Evolutionary conservation across 1,140 invertebrate genomes (phyloP).

Genomic region (Conus betulinus): DNA sequence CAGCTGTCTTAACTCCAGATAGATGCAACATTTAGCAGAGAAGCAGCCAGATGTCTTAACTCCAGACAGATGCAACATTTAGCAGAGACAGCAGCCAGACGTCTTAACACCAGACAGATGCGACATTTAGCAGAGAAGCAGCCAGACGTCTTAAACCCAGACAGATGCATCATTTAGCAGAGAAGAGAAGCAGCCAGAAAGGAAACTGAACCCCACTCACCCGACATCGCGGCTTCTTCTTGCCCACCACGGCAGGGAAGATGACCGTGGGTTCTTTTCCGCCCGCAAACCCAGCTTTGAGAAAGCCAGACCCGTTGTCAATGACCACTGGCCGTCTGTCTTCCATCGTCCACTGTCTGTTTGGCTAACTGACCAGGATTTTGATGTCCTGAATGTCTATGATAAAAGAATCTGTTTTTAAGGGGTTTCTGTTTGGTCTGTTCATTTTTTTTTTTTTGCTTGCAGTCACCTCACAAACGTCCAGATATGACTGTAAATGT

Average conservation of each 20-base stretch:
- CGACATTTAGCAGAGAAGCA: too few relatives aligned
- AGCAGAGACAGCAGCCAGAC: too few relatives aligned
- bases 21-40: too few relatives aligned
- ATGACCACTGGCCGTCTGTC: not conserved
- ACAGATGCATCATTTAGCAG: too few relatives aligned
- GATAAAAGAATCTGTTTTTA: not conserved
- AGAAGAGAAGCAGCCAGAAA: too few relatives aligned
- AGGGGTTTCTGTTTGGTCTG: not conserved
- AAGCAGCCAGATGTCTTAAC: too few relatives aligned
- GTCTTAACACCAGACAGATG: too few relatives aligned
- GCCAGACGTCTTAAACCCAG: too few relatives aligned
- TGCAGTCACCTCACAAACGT: not conserved
- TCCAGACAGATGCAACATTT: too few relatives aligned
- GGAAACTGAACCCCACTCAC: not conserved
- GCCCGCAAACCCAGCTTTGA: conserved; percentile 17
- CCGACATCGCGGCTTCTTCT: not conserved
- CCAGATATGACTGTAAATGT: not conserved
- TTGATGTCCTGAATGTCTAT: not conserved
- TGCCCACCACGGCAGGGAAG: conserved; percentile 18
- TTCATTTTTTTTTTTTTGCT: not conserved
- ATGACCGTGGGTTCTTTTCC: not conserved
- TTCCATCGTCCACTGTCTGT: not conserved
- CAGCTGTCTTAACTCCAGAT: too few relatives aligned
- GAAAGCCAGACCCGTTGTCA: conserved; percentile 14
- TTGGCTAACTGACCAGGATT: not conserved